phyloP scores from a whole-genome alignment of 2,888 invertebrate genomes.

The Chymomyza caudatula region DNA sequence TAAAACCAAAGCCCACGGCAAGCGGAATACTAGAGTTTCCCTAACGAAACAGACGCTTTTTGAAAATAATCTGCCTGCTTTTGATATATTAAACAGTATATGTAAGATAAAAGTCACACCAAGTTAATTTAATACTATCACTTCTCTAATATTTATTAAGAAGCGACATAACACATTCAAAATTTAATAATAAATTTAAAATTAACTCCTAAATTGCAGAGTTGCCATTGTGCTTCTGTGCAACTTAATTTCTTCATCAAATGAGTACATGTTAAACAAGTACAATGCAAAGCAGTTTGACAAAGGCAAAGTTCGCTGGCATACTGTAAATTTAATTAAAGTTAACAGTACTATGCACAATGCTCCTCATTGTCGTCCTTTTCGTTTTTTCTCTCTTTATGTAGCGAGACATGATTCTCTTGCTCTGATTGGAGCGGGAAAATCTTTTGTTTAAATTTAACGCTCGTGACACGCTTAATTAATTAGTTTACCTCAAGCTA shows the following conservation, averaged over 20 bases:
- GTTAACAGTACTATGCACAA: constrained; percentile 43
- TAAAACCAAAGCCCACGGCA: too few relatives aligned
- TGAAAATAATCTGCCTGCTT: too few relatives aligned
- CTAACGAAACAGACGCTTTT: too few relatives aligned
- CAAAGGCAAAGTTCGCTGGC: constrained; percentile 8
- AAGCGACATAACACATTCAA: too few relatives aligned
- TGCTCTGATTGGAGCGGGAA: constrained; percentile 8
- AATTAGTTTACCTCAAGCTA: constrained; percentile 57
- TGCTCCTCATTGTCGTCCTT: background rate
- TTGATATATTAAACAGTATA: too few relatives aligned
- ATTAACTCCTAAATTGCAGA: too few relatives aligned
- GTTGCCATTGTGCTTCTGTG: constrained; percentile 3
- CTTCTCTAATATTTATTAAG: too few relatives aligned
- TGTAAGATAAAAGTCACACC: too few relatives aligned
- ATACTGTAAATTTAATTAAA: constrained; percentile 59
- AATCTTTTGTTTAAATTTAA: constrained; percentile 60
- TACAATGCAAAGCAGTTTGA: background rate
- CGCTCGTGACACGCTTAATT: constrained; percentile 63
- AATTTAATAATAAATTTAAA: too few relatives aligned
- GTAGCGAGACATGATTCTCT: background rate
- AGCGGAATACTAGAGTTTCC: too few relatives aligned
- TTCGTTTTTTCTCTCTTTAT: background rate
- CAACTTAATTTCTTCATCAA: constrained; percentile 54
- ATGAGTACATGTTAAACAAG: constrained; percentile 18
- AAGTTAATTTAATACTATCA: too few relatives aligned